phyloP scores from a whole-genome alignment of 1,140 invertebrate genomes.

The Epicauta chinensis region DNA sequence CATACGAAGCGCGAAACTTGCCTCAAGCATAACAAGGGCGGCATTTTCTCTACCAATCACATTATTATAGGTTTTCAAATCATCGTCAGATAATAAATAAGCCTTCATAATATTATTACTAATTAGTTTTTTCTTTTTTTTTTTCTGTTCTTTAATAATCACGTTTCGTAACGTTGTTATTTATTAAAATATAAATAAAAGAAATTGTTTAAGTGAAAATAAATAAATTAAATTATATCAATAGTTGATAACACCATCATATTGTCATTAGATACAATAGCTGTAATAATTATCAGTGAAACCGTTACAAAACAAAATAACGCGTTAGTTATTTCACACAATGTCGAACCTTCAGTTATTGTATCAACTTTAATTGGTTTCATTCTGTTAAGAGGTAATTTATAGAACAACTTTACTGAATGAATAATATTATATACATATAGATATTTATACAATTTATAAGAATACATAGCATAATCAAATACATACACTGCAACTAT shows the following conservation, averaged over 20 bases:
- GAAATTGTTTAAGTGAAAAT: neutral
- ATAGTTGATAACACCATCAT: neutral
- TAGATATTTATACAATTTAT: no score
- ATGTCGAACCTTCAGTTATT: no score
- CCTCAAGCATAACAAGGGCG: slow-evolving; percentile 10
- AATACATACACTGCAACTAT: no score
- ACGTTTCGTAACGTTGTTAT: no score
- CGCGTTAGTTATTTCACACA: neutral
- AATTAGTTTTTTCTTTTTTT: slow-evolving; percentile 10
- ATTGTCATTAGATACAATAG: neutral
- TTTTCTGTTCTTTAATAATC: no score
- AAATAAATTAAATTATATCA: slow-evolving; percentile 1
- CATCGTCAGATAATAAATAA: slow-evolving; percentile 15
- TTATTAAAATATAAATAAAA: no score
- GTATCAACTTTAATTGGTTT: neutral
- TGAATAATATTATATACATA: no score
- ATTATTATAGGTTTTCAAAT: slow-evolving; percentile 14
- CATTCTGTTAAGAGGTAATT: slow-evolving; percentile 1
- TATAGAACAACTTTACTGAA: neutral
- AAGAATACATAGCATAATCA: no score
- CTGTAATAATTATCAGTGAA: neutral
- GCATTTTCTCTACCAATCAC: slow-evolving; percentile 13
- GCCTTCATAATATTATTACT: slow-evolving; percentile 9
- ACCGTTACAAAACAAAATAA: slow-evolving; percentile 2
- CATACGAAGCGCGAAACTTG: no score